Percentiles rank a stretch among this genome's conserved stretches.
phyloP scores from a whole-genome alignment of 2,888 invertebrate species.

The Candidula unifasciata region DNA sequence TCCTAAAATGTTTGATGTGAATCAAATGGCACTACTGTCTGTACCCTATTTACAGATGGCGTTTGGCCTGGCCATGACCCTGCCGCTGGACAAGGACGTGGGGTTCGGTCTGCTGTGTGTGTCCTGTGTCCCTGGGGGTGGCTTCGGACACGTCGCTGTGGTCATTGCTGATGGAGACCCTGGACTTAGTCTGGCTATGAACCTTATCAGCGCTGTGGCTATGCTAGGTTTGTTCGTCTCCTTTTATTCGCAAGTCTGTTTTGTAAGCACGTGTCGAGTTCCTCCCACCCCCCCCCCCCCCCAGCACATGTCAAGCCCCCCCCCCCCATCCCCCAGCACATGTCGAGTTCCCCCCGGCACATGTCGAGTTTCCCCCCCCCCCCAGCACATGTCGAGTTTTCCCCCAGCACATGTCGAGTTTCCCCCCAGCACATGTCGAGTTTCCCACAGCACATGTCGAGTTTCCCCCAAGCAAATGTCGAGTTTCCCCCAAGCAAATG shows the following conservation, averaged over 20 bases:
- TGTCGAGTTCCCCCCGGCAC: no score
- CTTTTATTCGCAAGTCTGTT: neutral
- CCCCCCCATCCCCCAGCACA: no score
- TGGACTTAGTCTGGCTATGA: slow-evolving; percentile 73
- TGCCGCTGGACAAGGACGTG: slow-evolving; percentile 69
- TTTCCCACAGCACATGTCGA: no score
- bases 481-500: no score
- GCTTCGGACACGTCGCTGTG: slow-evolving; percentile 75
- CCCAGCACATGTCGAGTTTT: no score
- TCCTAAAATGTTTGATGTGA: no score
- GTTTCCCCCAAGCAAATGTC: no score
- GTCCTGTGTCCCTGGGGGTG: slow-evolving; percentile 77
- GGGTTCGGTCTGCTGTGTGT: slow-evolving; percentile 75
- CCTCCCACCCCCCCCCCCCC: neutral
- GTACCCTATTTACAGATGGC: slow-evolving; percentile 21
- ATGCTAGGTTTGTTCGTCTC: slow-evolving; percentile 69
- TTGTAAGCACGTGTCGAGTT: no score
- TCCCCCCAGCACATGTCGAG: no score
- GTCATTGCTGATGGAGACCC: slow-evolving; percentile 73
- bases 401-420: no score
- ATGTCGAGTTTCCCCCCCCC: no score
- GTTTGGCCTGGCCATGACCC: slow-evolving; percentile 64
- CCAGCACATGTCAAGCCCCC: neutral
- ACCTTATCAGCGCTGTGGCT: slow-evolving; percentile 71
- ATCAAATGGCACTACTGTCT: no score